Base-by-base conservation (phyloP, 2,113 vertebrate genomes). In the Petaurus breviceps region DNA sequence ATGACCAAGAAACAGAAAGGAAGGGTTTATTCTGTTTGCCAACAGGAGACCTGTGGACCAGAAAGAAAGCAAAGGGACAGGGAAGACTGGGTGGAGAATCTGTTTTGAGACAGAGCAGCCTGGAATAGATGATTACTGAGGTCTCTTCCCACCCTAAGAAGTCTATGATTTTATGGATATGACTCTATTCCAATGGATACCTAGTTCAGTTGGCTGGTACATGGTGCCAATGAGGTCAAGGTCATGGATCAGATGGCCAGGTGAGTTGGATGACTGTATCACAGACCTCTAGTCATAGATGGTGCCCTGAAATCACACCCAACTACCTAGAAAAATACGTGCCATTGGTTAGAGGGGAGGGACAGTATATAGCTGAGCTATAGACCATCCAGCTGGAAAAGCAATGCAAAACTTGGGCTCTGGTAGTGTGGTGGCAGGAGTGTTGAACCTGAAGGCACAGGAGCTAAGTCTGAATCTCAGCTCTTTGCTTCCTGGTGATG, bases 11-110 rank as follows among this genome's bases (percentile, higher is more conserved):
- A 0, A 93, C 94, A 96, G 94, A 23, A 57, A 96, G 95, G 51
- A 90, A 51, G 95, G n/a, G 61, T 93, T 52, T 92, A 93, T 95
- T 95, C 91, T 0, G 11, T 61, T 97, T 90, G 95, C 94, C 93
- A 90, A 16, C 54, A 7, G 50, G 77, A 93, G 94, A 50, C 49
- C 95, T 95, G 61, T 92, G 90, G 90, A 84, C n/a, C 68, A 43
- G 16, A 23, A 84, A 84, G 7, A 84, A 52, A 52, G 51, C 52
- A 14, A 90, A 93, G 25, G 4, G 51, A 61, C 31, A 95, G 97
- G 31, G 53, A 96, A 95, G 90, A 94, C 37, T 84, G 68, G 57
- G n/a, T 43, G 7, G 16, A 16, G n/a, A 43, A 84, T 43, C 68
- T 84, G 37, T 43, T 43, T 84, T n/a, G 68, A 43, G 37, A 84